Conservation (phyloP, 1,140 invertebrate species). For the Drosophila subobscura region DNA sequence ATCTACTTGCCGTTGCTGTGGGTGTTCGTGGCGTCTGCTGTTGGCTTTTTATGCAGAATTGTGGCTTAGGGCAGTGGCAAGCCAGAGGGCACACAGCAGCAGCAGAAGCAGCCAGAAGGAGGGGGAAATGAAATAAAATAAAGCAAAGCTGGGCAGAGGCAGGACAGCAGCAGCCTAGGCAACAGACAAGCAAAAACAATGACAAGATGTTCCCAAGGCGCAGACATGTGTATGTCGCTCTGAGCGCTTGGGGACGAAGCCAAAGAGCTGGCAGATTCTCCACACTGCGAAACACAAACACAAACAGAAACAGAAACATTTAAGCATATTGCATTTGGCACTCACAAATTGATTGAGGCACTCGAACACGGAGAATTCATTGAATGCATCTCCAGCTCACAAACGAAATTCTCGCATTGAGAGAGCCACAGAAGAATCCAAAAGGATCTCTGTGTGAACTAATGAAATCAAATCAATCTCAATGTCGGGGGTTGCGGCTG, state of each 20-base stretch:
- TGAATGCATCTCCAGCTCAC: slow-evolving; percentile 12
- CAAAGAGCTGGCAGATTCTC: slow-evolving; percentile 55
- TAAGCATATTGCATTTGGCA: slow-evolving; percentile 48
- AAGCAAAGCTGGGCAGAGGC: slow-evolving; percentile 27
- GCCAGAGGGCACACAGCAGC: slow-evolving; percentile 17
- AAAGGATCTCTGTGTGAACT: slow-evolving; percentile 6
- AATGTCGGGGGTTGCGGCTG: slow-evolving; percentile 26
- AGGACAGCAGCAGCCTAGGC: not conserved
- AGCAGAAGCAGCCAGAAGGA: not conserved
- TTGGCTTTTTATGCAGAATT: slow-evolving; percentile 37
- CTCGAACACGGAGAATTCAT: slow-evolving; percentile 12
- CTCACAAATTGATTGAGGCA: slow-evolving; percentile 39
- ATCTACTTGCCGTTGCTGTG: slow-evolving; percentile 3
- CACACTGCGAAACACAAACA: slow-evolving; percentile 51
- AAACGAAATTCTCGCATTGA: not conserved
- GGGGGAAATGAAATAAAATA: not conserved
- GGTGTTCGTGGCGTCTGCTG: slow-evolving; percentile 9
- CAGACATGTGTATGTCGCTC: too few relatives aligned
- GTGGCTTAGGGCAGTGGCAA: slow-evolving; percentile 54
- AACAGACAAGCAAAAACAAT: slow-evolving; percentile 22
- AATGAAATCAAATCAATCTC: slow-evolving; percentile 51
- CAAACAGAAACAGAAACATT: slow-evolving; percentile 43
- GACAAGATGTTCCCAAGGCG: not conserved
- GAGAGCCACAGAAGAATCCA: too few relatives aligned
- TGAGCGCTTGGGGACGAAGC: not conserved